Evolutionary conservation across 2,113 vertebrate genomes (phyloP).

Genomic region (Chlamydotis undulata): DNA sequence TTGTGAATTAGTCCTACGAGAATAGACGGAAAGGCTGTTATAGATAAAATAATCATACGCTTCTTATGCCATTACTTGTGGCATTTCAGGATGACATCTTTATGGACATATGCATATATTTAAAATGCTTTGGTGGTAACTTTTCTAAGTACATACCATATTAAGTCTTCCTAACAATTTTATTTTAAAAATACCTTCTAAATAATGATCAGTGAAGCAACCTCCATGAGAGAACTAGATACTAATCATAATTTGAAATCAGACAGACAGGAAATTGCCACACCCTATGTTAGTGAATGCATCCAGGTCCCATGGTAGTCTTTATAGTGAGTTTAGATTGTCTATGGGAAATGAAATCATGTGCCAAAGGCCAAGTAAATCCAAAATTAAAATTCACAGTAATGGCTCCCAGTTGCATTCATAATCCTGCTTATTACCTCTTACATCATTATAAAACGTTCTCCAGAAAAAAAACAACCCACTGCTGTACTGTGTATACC

Average conservation of each 20-base stretch:
- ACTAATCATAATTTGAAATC: slow-evolving; percentile 23
- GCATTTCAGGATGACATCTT: not conserved
- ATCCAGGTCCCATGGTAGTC: slow-evolving; percentile 54
- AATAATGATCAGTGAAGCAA: slow-evolving; percentile 1
- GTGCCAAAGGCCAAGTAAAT: slow-evolving; percentile 51
- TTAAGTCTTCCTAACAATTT: not conserved
- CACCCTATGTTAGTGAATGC: slow-evolving; percentile 40
- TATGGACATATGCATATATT: not conserved
- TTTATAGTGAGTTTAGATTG: slow-evolving; percentile 33
- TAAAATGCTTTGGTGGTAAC: not conserved
- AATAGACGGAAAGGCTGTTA: not conserved
- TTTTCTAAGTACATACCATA: not conserved
- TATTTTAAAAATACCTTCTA: not conserved
- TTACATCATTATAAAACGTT: slow-evolving; percentile 50
- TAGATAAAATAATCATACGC: not conserved
- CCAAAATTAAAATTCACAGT: slow-evolving; percentile 61
- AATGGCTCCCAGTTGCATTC: slow-evolving; percentile 62
- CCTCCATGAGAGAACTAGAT: not conserved
- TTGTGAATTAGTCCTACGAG: not conserved
- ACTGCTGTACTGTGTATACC: not conserved
- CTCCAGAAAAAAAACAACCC: not conserved
- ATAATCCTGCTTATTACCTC: slow-evolving; percentile 60
- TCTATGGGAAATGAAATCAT: slow-evolving; percentile 46
- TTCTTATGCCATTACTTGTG: not conserved
- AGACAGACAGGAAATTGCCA: slow-evolving; percentile 56